Evolutionary conservation across 2,888 invertebrate species (phyloP), one percentile per base, ranked within the genome.

Genomic region (Campoletis raptor): DNA sequence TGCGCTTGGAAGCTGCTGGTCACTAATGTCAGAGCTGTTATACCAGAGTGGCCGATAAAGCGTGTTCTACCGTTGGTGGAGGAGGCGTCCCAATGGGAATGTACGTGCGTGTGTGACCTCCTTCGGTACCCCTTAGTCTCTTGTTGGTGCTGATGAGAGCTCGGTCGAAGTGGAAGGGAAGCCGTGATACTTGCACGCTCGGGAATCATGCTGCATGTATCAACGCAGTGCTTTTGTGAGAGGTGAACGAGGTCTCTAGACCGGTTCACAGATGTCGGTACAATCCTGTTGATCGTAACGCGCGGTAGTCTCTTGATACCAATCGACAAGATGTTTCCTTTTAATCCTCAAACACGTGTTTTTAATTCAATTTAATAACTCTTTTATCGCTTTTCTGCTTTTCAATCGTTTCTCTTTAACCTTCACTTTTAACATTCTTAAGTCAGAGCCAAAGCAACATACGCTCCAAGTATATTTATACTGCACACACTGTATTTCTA

Each of bases 211-310:
- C 76, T 66, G 79, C 66, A 77, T 76, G 40, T 79, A 72, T 80
- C 77, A 30, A 42, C 78, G 67, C 52, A 69, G 81, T 86, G 85
- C 67, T 80, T 69, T 69, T 18, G 76, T 70, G 81, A 61, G 89
- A 89, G 89, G 88, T 81, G 89, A 85, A 88, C 87, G 87, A 89
- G 90, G 92, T 94, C 92, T 92, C 90, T 83, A 88, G 89, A 89
- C 81, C 89, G 88, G 88, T 93, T 91, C 93, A 94, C 92, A 94
- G 94, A 94, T 94, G 94, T 94, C 94, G 93, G 91, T 88, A 89
- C 66, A 79, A 78, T 85, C 81, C 87, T 79, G 79, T 82, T 89
- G 72, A 84, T 84, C 83, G 67, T 69, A 69, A 82, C 69, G 37
- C 57, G 24, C 48, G 72, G 80, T 74, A 72, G 69, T 73, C 67